A percentile compares a stretch with the other conserved stretches of the same genome.
Conservation (phyloP, 2,113 vertebrate species). For the Cololabis saira region DNA sequence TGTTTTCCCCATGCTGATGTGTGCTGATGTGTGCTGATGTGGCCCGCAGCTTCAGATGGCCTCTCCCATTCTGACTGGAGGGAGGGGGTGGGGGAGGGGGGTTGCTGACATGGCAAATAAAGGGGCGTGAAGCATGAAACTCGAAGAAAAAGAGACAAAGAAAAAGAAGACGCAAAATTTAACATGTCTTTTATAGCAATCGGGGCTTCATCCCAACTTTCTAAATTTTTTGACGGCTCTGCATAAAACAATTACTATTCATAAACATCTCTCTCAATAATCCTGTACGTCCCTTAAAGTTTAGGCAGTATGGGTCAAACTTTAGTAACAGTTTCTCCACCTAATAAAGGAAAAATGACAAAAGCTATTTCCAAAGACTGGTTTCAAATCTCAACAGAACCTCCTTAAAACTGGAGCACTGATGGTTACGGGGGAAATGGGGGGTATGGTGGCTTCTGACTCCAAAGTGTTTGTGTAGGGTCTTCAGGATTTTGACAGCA, state of each 20-base stretch:
- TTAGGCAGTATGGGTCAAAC: neutral
- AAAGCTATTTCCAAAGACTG: neutral
- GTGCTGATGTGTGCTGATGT: conserved; percentile 52
- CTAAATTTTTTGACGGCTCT: neutral
- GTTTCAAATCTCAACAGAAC: conserved; percentile 41
- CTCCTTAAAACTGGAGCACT: conserved; percentile 41
- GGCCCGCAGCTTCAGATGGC: conserved; percentile 42
- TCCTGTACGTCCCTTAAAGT: neutral
- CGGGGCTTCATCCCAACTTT: too few species aligned
- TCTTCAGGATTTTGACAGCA: conserved; percentile 68
- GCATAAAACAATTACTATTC: neutral
- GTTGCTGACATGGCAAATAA: conserved; percentile 51
- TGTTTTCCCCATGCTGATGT: conserved; percentile 58
- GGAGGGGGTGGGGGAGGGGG: conserved; percentile 1
- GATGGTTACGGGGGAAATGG: conserved; percentile 3
- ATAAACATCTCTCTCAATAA: neutral
- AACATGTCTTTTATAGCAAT: too few species aligned
- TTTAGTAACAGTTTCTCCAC: neutral
- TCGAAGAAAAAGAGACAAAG: neutral
- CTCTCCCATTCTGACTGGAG: conserved; percentile 31
- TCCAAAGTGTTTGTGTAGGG: conserved; percentile 66
- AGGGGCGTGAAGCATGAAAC: conserved; percentile 3
- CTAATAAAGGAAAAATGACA: conserved; percentile 14
- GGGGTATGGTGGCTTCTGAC: conserved; percentile 23
- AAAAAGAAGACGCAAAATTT: neutral